Percentiles rank a stretch among this genome's conserved stretches.
phyloP scores from a whole-genome alignment of 2,888 invertebrate species.

The Nomada fucata region DNA sequence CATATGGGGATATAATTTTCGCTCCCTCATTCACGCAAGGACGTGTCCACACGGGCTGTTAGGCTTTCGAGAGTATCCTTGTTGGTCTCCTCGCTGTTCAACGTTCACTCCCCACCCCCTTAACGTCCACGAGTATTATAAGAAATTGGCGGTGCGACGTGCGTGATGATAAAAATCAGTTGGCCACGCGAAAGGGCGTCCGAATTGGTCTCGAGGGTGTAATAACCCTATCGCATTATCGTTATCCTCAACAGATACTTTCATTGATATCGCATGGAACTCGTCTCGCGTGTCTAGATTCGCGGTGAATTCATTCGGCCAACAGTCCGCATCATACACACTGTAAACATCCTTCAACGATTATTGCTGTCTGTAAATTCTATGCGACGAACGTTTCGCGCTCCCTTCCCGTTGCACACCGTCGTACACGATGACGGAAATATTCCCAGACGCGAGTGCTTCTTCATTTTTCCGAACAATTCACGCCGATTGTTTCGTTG shows the following conservation, averaged over 20 bases:
- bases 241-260: conserved; percentile 69
- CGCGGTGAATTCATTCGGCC: conserved; percentile 14
- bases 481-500: too few relatives aligned
- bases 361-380: conserved; percentile 37
- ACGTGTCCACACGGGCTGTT: conserved; percentile 58
- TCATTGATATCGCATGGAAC: conserved; percentile 59
- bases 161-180: conserved; percentile 74
- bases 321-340: conserved; percentile 5
- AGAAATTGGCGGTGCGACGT: conserved; percentile 66
- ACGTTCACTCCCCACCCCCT: neutral
- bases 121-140: conserved; percentile 55
- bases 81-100: conserved; percentile 21
- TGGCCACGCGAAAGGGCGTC: conserved; percentile 66
- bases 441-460: neutral
- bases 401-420: conserved; percentile 1
- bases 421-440: conserved; percentile 8
- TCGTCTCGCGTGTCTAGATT: conserved; percentile 31
- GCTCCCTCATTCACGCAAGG: conserved; percentile 48
- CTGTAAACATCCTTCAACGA: conserved; percentile 38
- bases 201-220: conserved; percentile 61
- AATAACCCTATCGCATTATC: conserved; percentile 68
- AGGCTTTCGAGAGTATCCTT: conserved; percentile 52
- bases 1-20: conserved; percentile 42
- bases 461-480: neutral
- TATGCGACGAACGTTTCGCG: conserved; percentile 16